These are phyloP conservation scores for Scotopteryx bipunctaria DNA, from an alignment of 2,888 invertebrate species.

Conservation along the genomic window DNA sequence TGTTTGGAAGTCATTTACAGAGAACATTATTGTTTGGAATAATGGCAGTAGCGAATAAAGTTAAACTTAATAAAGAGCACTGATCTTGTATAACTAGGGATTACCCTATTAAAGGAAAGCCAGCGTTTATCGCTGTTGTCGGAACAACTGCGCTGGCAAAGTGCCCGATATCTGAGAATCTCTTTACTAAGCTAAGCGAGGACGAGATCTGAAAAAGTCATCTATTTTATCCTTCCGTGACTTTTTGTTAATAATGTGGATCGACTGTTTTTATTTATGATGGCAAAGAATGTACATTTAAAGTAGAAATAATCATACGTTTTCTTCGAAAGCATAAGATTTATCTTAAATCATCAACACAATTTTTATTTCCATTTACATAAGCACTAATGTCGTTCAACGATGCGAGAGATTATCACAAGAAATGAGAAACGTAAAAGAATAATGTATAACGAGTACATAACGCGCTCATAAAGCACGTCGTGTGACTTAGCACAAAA, in stretches of 20 bases:
- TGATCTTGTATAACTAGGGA: neutral
- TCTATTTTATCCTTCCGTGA: slow-evolving; percentile 6
- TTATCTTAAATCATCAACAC: too few relatives aligned
- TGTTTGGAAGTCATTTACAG: slow-evolving; percentile 6
- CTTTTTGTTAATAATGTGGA: neutral
- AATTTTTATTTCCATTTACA: too few relatives aligned
- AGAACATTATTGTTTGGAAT: slow-evolving; percentile 11
- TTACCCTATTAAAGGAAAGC: neutral
- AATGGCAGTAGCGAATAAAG: slow-evolving; percentile 3
- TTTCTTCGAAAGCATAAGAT: too few relatives aligned
- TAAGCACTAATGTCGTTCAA: too few relatives aligned
- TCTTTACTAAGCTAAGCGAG: neutral
- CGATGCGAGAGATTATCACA: neutral
- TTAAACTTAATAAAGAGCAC: slow-evolving; percentile 3
- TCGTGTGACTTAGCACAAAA: slow-evolving; percentile 24
- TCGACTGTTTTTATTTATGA: too few relatives aligned
- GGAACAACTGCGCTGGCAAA: slow-evolving; percentile 19
- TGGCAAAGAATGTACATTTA: too few relatives aligned
- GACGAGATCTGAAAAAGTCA: slow-evolving; percentile 10
- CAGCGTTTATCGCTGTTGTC: slow-evolving; percentile 13
- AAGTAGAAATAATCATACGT: too few relatives aligned
- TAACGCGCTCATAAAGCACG: slow-evolving; percentile 1
- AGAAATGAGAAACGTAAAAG: neutral
- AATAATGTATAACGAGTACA: neutral
- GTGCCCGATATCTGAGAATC: slow-evolving; percentile 18